Evolutionary conservation across 2,113 vertebrate species (phyloP), one percentile per base, ranked within the genome.

Genomic region (Engystomops pustulosus): DNA sequence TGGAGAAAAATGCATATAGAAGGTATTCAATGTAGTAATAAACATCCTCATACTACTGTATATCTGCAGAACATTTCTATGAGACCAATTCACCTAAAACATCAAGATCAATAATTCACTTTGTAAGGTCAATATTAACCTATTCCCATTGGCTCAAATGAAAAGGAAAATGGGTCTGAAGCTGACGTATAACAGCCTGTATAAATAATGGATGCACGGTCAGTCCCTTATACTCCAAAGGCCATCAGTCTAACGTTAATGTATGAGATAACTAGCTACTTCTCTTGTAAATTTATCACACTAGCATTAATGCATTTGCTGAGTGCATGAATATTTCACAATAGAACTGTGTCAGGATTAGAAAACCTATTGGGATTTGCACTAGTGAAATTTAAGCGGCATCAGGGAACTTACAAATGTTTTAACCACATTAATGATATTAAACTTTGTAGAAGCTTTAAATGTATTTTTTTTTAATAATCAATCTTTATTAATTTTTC

Each of bases 251-350:
- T 85, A 87, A 87, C 89, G 91, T 92, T 91, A 91, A 91, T 90
- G 90, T 90, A 89, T 90, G 67, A 87, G 86, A 90, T 90, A 89
- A 90, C 88, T 82, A 88, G 88, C 90, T 90, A 41, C 82, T 89
- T 90, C 83, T 74, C 83, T 87, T 91, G 91, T 86, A 90, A 83
- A 90, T 90, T 91, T 90, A 93, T 91, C 87, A 79, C 89, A 91
- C 87, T 82, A 86, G 79, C 85, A 85, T 82, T 92, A 92, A 93
- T 92, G 88, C 87, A 90, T 86, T 90, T 91, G 86, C 80, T 87
- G 91, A 91, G 87, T 34, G 34, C 87, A 91, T 94, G 89, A 93
- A 94, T 93, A 89, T 92, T 78, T 49, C 89, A 91, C 92, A 87
- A 88, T 71, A 88, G 65, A 81, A 30, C 47, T 85, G 88, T 86